Conservation (phyloP, 2,113 vertebrate species). For the Zosterops pallidus region DNA sequence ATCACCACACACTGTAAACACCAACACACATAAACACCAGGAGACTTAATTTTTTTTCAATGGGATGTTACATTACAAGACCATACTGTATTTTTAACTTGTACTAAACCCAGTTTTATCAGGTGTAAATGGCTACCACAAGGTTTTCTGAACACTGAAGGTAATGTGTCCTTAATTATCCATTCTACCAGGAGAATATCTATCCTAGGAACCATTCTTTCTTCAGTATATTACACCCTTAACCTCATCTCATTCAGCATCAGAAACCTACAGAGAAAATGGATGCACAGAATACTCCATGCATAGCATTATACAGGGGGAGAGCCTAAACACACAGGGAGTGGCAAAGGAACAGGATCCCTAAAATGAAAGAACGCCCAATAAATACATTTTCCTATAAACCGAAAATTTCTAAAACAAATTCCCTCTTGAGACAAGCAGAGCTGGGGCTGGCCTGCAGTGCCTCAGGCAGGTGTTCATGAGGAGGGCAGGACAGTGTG, state of each 20-base stretch:
- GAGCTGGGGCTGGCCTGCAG: background rate
- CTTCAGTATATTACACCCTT: slow-evolving; percentile 16
- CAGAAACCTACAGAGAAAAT: background rate
- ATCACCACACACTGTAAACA: background rate
- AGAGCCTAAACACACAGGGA: background rate
- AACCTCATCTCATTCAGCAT: slow-evolving; percentile 44
- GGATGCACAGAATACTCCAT: background rate
- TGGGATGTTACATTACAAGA: background rate
- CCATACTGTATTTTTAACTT: background rate
- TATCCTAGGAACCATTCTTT: slow-evolving; percentile 22
- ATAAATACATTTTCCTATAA: background rate
- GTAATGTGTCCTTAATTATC: background rate
- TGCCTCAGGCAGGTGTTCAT: background rate
- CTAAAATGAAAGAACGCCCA: background rate
- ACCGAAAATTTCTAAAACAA: background rate
- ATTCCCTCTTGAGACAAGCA: background rate
- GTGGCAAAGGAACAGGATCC: background rate
- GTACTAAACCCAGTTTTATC: background rate
- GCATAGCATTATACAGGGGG: background rate
- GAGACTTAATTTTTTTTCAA: background rate
- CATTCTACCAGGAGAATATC: background rate
- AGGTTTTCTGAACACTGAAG: background rate
- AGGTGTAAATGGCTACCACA: background rate
- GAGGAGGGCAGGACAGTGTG: background rate
- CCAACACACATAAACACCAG: background rate